Conservation (phyloP, 2,888 invertebrate genomes). For the Eledona agricola region DNA sequence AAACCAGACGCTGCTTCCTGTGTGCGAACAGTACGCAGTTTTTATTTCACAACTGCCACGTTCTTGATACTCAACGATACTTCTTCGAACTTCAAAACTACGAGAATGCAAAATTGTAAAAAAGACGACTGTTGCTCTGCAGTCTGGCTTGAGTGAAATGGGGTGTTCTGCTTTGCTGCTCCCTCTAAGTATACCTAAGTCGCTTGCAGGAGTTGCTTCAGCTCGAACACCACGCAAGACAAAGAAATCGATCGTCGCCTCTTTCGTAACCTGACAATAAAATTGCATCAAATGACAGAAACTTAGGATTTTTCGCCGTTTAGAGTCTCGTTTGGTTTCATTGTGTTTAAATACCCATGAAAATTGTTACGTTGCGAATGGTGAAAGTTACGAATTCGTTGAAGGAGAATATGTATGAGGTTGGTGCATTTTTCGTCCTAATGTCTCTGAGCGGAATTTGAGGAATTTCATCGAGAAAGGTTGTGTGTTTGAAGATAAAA, state of each 20-base stretch:
- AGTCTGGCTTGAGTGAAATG: conserved; percentile 29
- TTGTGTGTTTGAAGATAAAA: no score
- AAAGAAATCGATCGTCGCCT: conserved; percentile 5
- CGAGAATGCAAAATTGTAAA: no score
- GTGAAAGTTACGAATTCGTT: conserved; percentile 20
- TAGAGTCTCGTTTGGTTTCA: conserved; percentile 6
- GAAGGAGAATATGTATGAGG: background rate
- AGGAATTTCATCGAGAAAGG: no score
- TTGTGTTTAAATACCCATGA: conserved; percentile 29
- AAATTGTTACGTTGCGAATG: conserved; percentile 17
- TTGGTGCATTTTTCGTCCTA: background rate
- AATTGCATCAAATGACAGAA: conserved; percentile 12
- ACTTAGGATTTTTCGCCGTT: conserved; percentile 13
- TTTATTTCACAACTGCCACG: no score
- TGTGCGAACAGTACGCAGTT: no score
- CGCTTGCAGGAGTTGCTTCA: conserved; percentile 8
- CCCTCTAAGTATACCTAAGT: conserved; percentile 7
- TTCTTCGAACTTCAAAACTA: no score
- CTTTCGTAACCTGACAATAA: conserved; percentile 15
- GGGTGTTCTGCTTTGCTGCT: conserved; percentile 29
- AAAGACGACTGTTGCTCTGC: conserved; percentile 17
- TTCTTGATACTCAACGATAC: no score
- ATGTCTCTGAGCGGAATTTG: no score
- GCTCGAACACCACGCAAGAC: conserved; percentile 2
- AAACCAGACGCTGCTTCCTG: no score